Base-by-base conservation (phyloP, 1,140 invertebrate species). In the Ditylenchus dipsaci region DNA sequence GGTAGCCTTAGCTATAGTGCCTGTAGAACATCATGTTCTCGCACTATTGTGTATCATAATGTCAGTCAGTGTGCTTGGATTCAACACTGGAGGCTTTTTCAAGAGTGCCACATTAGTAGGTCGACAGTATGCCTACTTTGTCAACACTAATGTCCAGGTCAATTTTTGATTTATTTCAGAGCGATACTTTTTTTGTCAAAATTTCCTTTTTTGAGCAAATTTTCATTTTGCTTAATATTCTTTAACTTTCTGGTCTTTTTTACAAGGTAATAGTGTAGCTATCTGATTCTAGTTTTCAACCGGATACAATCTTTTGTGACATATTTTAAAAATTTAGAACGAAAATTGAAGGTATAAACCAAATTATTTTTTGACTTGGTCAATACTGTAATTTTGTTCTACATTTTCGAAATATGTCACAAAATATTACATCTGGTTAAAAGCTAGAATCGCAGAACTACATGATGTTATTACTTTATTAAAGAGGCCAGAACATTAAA, bases 11-110 rank as follows among this genome's bases (percentile, higher is more conserved):
- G 47, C 63, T 19, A 60, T 62, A 30, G 30, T 49, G 5, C 33
- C 58, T 15, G 27, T 59, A 29, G 56, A 63, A 26, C 65, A 19
- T 3, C 60, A 43, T 47, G 17, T 21, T 15, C 9, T 64, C 15
- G 58, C 58, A n/a, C n/a, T 72, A 1, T 23, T 64, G 27, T 73
- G 67, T 23, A 38, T 68, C 53, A 29, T 61, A 21, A 9, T 63
- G 8, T 62, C 77, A 43, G 73, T 66, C 15, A 53, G 42, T 11
- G 29, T 79, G 0, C 61, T 76, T 26, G 75, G 77, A 17, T 76
- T 76, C 68, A 79, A 79, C 53, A 62, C 68, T 42, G 75, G 77
- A 21, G 75, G 75, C 57, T 76, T 76, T 56, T 76, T 79, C 76
- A 76, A 76, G 56, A 72, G 49, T 60, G 30, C 72, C 1, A 79